phyloP scores from a whole-genome alignment of 2,113 vertebrate genomes.

The Antechinus flavipes region DNA sequence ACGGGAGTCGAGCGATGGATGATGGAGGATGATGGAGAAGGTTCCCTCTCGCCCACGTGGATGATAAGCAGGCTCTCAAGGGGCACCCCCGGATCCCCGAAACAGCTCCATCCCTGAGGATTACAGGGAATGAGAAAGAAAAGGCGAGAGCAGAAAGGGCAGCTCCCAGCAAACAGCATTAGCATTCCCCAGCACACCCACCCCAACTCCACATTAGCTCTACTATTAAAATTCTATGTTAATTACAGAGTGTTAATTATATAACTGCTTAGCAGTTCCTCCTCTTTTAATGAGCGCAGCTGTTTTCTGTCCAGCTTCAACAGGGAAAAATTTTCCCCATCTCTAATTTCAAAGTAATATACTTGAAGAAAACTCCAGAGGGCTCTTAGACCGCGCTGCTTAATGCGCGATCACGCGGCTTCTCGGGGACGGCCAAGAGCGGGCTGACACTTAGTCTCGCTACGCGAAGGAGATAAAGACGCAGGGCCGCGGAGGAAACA shows the following conservation, averaged over 20 bases:
- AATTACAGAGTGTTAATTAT: conserved; percentile 82
- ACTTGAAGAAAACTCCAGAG: conserved; percentile 76
- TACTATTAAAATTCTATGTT: conserved; percentile 76
- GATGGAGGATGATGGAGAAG: neutral
- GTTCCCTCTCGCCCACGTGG: neutral
- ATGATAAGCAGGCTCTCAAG: neutral
- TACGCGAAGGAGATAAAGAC: too few species aligned
- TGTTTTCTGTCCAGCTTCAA: conserved; percentile 83
- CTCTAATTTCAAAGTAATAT: conserved; percentile 80
- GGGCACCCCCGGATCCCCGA: neutral
- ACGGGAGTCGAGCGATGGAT: neutral
- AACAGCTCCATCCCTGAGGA: neutral
- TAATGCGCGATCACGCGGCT: neutral
- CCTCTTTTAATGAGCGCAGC: conserved; percentile 83
- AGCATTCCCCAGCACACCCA: conserved; percentile 29
- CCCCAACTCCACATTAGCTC: conserved; percentile 44
- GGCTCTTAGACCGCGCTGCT: conserved; percentile 64
- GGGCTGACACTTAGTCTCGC: neutral
- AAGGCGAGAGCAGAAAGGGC: neutral
- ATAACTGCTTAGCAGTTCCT: conserved; percentile 77
- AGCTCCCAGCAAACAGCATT: conserved; percentile 35
- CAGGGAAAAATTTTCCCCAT: conserved; percentile 71
- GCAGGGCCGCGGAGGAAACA: too few species aligned
- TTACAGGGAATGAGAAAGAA: neutral
- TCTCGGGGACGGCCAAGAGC: neutral